Percentiles rank a stretch among this genome's conserved stretches.
phyloP scores from a whole-genome alignment of 2,797 vertebrate species.

The Heteromormyrus szaboi region DNA sequence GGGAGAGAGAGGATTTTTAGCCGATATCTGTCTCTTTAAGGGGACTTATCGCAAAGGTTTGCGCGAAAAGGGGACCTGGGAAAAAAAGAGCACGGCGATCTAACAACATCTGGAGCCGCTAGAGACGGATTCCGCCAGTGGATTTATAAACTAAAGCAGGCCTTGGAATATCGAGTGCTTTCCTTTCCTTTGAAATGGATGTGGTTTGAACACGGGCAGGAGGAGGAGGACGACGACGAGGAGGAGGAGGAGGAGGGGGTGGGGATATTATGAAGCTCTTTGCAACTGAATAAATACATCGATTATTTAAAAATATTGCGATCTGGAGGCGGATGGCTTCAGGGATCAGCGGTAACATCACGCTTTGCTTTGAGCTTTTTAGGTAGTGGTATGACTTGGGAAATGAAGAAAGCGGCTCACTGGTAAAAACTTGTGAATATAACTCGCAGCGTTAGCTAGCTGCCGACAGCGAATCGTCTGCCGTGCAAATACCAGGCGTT shows the following conservation, averaged over 20 bases:
- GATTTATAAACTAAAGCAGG: constrained; percentile 15
- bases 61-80: not conserved
- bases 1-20: not conserved
- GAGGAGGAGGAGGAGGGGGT: constrained; percentile 6
- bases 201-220: constrained; percentile 9
- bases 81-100: not conserved
- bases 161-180: constrained; percentile 15
- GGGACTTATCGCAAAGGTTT: not conserved
- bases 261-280: constrained; percentile 18
- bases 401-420: not conserved
- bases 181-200: constrained; percentile 18
- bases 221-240: not conserved
- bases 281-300: constrained; percentile 7
- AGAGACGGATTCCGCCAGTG: not conserved
- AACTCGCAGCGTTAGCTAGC: constrained; percentile 6
- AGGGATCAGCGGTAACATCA: not conserved
- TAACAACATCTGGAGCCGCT: not conserved
- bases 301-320: constrained; percentile 13
- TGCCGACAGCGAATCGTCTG: not conserved
- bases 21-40: constrained; percentile 15
- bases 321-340: constrained; percentile 2
- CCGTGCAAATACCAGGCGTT: not conserved
- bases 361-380: not conserved
- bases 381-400: not conserved
- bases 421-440: constrained; percentile 16